Percentiles rank a stretch among this genome's conserved stretches.
Conservation (phyloP, 2,888 invertebrate genomes). For the Polydrusus cervinus region DNA sequence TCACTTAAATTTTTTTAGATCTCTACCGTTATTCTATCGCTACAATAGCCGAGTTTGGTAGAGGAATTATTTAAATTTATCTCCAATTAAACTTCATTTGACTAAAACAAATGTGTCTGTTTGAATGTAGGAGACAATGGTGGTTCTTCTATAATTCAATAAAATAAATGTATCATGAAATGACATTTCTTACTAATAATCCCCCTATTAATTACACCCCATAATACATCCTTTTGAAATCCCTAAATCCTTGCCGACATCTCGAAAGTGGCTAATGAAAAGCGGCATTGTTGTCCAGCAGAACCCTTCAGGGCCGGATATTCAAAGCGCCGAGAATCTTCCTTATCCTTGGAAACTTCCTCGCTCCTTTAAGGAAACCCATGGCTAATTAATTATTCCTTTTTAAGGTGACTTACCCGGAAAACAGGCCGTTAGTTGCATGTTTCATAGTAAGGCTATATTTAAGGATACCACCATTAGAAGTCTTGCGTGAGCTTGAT, state of each 20-base stretch:
- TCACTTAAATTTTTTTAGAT: too few species aligned
- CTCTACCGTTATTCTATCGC: too few species aligned
- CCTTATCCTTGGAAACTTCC: conserved; percentile 2
- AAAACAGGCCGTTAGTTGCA: conserved; percentile 20
- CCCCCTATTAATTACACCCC: conserved; percentile 18
- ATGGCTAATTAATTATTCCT: conserved; percentile 28
- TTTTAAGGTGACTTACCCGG: conserved; percentile 21
- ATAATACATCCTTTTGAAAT: conserved; percentile 24
- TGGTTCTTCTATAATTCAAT: too few species aligned
- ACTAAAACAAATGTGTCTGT: too few species aligned
- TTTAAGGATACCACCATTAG: neutral
- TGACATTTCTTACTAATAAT: conserved; percentile 13
- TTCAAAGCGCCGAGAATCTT: conserved; percentile 22
- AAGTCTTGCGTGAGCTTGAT: neutral
- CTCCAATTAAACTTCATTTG: neutral
- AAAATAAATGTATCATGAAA: conserved; percentile 18
- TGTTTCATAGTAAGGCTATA: neutral
- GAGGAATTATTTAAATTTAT: too few species aligned
- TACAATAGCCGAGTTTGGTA: too few species aligned
- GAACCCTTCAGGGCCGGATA: conserved; percentile 23
- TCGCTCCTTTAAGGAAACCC: conserved; percentile 9
- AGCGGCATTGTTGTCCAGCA: conserved; percentile 25
- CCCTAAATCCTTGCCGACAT: conserved; percentile 23
- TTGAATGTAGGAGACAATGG: too few species aligned
- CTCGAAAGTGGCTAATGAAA: conserved; percentile 30